Evolutionary conservation across 1,140 invertebrate genomes (phyloP).

Genomic region (Rhagoletis zephyria): DNA sequence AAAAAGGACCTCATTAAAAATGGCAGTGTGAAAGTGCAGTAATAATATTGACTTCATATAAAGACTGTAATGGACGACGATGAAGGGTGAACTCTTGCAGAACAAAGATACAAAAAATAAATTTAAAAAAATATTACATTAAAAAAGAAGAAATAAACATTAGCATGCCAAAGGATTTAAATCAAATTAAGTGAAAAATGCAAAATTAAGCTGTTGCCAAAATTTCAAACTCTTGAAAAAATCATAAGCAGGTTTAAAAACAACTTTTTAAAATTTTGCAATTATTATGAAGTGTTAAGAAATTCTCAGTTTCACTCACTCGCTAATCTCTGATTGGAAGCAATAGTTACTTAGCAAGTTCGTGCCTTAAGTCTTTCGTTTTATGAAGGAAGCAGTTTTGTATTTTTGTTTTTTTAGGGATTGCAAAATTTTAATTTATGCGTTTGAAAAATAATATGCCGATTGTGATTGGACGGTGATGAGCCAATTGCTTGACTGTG

Average conservation of each 20-base stretch:
- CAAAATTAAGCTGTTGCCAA: too few species aligned
- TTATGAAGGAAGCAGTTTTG: too few species aligned
- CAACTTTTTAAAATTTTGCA: neutral
- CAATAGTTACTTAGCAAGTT: neutral
- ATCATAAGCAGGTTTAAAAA: neutral
- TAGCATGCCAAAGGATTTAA: neutral
- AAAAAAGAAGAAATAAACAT: neutral
- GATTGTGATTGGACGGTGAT: too few species aligned
- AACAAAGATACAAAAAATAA: neutral
- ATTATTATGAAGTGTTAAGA: too few species aligned
- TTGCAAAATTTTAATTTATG: too few species aligned
- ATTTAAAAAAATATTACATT: neutral
- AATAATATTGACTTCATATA: neutral
- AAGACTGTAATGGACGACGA: too few species aligned
- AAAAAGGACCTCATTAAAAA: neutral
- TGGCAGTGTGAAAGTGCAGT: neutral
- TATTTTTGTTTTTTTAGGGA: too few species aligned
- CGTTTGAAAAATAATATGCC: too few species aligned
- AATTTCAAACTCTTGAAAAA: too few species aligned
- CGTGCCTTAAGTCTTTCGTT: constrained; percentile 58
- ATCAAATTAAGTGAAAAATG: too few species aligned
- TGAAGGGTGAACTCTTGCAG: neutral
- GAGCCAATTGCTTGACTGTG: constrained; percentile 56
- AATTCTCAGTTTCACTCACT: neutral
- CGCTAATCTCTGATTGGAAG: neutral